phyloP scores from a whole-genome alignment of 1,140 invertebrate genomes.

The Zelostemma sp. region DNA sequence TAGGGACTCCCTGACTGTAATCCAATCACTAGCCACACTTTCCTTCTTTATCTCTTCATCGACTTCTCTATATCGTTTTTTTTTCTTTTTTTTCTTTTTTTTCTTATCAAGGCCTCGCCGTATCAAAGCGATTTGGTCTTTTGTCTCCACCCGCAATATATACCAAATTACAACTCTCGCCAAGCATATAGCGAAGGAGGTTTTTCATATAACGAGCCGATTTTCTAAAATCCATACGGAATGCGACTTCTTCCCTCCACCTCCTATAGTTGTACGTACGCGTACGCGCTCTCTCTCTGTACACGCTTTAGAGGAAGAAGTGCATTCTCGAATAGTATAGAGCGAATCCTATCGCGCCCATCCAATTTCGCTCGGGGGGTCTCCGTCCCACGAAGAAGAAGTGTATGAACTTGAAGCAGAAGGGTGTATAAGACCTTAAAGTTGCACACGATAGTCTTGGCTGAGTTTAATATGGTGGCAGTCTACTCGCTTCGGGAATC shows the following conservation, averaged over 20 bases:
- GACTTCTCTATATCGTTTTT: neutral
- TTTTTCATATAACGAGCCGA: too few relatives aligned
- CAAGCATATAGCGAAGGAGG: too few relatives aligned
- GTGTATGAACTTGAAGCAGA: slow-evolving; percentile 17
- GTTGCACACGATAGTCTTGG: slow-evolving; percentile 42
- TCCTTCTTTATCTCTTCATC: slow-evolving; percentile 31
- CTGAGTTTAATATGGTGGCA: slow-evolving; percentile 53
- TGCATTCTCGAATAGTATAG: too few relatives aligned
- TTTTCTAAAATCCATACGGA: too few relatives aligned
- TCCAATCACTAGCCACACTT: slow-evolving; percentile 70
- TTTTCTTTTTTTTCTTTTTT: slow-evolving; percentile 24
- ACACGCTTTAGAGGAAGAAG: too few relatives aligned
- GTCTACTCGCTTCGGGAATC: slow-evolving; percentile 45
- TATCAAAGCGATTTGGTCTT: slow-evolving; percentile 22
- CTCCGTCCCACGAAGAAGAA: slow-evolving; percentile 13
- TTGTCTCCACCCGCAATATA: too few relatives aligned
- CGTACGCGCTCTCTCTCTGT: too few relatives aligned
- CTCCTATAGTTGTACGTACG: too few relatives aligned
- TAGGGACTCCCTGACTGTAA: slow-evolving; percentile 70
- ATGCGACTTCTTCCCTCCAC: too few relatives aligned
- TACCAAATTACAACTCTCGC: too few relatives aligned
- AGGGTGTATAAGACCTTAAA: slow-evolving; percentile 38
- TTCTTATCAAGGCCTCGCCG: slow-evolving; percentile 16
- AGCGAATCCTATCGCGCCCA: slow-evolving; percentile 13
- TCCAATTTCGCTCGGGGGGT: slow-evolving; percentile 23